Conservation (phyloP, 2,888 invertebrate genomes). For the Troilus luridus region DNA sequence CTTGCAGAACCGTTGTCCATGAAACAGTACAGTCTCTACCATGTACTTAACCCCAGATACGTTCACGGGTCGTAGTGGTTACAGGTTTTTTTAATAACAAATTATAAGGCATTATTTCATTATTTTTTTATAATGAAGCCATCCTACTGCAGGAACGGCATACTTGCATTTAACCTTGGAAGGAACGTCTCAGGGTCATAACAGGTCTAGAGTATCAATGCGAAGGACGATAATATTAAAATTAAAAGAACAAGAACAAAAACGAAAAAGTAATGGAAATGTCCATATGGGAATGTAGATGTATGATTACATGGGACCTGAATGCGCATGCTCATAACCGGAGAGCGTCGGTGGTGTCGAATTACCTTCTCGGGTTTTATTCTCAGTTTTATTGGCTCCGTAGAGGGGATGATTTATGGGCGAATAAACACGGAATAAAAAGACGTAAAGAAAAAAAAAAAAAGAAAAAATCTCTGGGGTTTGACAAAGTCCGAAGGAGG, state of each 20-base stretch:
- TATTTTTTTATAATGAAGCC: no score
- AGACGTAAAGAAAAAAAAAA: background rate
- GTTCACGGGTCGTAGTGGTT: no score
- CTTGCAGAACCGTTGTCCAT: no score
- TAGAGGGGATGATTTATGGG: slow-evolving; percentile 17
- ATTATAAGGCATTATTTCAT: no score
- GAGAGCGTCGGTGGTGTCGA: slow-evolving; percentile 24
- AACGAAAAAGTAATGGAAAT: background rate
- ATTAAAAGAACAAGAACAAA: background rate
- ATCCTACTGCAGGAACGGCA: background rate
- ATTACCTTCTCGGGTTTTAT: slow-evolving; percentile 39
- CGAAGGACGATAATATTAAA: background rate
- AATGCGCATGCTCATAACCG: slow-evolving; percentile 26
- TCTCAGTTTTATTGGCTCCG: slow-evolving; percentile 22
- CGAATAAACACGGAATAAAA: background rate
- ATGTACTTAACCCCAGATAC: no score
- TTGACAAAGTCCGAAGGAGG: slow-evolving; percentile 19
- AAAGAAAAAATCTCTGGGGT: slow-evolving; percentile 2
- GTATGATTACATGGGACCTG: slow-evolving; percentile 12
- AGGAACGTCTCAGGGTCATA: background rate
- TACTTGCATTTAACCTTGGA: background rate
- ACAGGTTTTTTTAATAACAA: no score
- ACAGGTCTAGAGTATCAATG: background rate
- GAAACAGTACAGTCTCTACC: no score
- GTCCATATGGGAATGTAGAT: slow-evolving; percentile 44